These are phyloP conservation scores for Drosophila bunnanda DNA, from an alignment of 2,888 invertebrate species.

Conservation along the genomic window DNA sequence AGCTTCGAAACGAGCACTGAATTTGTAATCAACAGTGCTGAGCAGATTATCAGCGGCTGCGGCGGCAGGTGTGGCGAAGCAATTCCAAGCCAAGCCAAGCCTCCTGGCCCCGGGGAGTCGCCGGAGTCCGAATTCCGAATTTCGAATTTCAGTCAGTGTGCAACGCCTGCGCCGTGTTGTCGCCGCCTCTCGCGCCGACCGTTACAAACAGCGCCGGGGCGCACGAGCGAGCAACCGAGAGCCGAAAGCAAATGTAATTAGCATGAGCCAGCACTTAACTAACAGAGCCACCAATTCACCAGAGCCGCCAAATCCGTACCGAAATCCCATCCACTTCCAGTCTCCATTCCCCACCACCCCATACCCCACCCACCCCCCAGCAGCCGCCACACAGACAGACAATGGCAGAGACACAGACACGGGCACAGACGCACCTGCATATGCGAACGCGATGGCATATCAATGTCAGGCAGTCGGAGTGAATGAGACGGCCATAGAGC, in stretches of 20 bases:
- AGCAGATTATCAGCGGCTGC: slow-evolving; percentile 30
- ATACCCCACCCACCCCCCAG: background rate
- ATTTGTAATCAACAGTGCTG: slow-evolving; percentile 35
- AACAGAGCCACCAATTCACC: slow-evolving; percentile 13
- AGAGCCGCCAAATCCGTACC: slow-evolving; percentile 18
- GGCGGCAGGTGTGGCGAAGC: slow-evolving; percentile 18
- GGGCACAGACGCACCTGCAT: slow-evolving; percentile 2
- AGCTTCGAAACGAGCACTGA: slow-evolving; percentile 19
- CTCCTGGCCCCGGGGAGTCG: slow-evolving; percentile 27
- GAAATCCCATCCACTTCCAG: slow-evolving; percentile 14
- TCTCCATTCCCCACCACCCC: background rate
- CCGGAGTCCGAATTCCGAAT: slow-evolving; percentile 21
- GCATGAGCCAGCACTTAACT: slow-evolving; percentile 36
- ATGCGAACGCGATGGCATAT: slow-evolving; percentile 23
- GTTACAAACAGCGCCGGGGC: slow-evolving; percentile 22
- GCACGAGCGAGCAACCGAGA: slow-evolving; percentile 6
- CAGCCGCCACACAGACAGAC: slow-evolving; percentile 15
- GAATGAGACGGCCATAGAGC: slow-evolving; percentile 21
- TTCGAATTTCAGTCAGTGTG: slow-evolving; percentile 38
- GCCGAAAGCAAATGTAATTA: slow-evolving; percentile 37
- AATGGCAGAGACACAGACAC: background rate
- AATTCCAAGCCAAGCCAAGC: slow-evolving; percentile 18
- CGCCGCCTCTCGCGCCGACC: slow-evolving; percentile 43
- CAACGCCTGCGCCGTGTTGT: slow-evolving; percentile 54
- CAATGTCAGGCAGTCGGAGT: slow-evolving; percentile 31